phyloP scores from a whole-genome alignment of 2,797 vertebrate species.

The Galaxias olidus region DNA sequence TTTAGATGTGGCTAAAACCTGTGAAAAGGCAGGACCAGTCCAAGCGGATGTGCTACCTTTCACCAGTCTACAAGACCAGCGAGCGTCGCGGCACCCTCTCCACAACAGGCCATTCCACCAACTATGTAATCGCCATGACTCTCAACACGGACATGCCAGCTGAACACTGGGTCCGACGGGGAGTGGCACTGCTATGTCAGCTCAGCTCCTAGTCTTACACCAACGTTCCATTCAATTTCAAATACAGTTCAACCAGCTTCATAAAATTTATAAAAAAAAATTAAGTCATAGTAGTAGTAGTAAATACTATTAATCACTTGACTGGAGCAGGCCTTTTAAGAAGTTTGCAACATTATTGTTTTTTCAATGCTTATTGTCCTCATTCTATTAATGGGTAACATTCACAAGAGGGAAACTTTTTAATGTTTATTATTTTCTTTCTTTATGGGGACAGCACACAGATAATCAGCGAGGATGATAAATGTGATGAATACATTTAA shows the following conservation, averaged over 20 bases:
- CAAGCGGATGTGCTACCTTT: slow-evolving; percentile 75
- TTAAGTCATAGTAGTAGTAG: no score
- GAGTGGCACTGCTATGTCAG: slow-evolving; percentile 85
- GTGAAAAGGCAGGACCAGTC: slow-evolving; percentile 78
- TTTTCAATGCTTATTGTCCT: no score
- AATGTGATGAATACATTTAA: slow-evolving; percentile 59
- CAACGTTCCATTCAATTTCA: neutral
- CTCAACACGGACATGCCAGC: slow-evolving; percentile 73
- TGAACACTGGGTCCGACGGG: slow-evolving; percentile 85
- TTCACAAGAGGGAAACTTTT: slow-evolving; percentile 33
- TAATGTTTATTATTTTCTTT: slow-evolving; percentile 62
- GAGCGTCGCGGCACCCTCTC: slow-evolving; percentile 86
- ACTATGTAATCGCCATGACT: slow-evolving; percentile 83
- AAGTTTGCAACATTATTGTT: no score
- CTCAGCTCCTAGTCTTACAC: slow-evolving; percentile 72
- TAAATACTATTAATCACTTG: no score
- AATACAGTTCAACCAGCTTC: neutral
- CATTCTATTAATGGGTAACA: neutral
- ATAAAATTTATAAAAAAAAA: neutral
- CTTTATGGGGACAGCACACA: slow-evolving; percentile 55
- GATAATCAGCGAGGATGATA: slow-evolving; percentile 65
- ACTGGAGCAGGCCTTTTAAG: no score
- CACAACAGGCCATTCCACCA: slow-evolving; percentile 88
- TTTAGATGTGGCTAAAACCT: slow-evolving; percentile 87
- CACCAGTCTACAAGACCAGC: slow-evolving; percentile 86